These are phyloP conservation scores for Pluvianellus socialis DNA, from an alignment of 2,113 vertebrate genomes.

Conservation along the genomic window DNA sequence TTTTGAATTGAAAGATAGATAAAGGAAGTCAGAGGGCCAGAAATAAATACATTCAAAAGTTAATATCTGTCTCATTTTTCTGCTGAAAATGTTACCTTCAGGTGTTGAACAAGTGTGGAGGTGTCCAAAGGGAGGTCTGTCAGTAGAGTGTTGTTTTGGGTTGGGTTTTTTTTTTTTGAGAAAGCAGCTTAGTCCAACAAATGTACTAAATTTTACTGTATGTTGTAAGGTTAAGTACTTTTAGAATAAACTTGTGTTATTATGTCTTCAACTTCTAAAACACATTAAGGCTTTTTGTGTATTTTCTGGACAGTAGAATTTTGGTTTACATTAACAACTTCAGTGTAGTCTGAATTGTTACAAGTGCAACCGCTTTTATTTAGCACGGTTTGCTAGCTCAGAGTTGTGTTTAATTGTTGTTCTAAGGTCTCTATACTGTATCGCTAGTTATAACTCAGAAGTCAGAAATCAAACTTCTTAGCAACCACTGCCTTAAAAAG, in stretches of 20 bases:
- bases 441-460: neutral
- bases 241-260: neutral
- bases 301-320: neutral
- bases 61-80: neutral
- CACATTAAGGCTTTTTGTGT: neutral
- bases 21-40: neutral
- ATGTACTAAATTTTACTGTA: neutral
- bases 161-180: neutral
- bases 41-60: neutral
- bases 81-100: neutral
- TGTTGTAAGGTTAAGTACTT: neutral
- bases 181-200: neutral
- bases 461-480: neutral
- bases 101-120: neutral
- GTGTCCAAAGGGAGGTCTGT: neutral
- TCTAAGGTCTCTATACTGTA: neutral
- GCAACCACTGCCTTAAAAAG: neutral
- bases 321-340: neutral
- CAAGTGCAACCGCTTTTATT: neutral
- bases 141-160: no score
- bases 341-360: neutral
- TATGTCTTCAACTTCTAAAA: neutral
- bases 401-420: neutral
- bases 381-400: neutral
- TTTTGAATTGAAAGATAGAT: neutral